These are phyloP conservation scores for Caenorhabditis uteleia DNA, from an alignment of 2,888 invertebrate species.

Conservation along the genomic window DNA sequence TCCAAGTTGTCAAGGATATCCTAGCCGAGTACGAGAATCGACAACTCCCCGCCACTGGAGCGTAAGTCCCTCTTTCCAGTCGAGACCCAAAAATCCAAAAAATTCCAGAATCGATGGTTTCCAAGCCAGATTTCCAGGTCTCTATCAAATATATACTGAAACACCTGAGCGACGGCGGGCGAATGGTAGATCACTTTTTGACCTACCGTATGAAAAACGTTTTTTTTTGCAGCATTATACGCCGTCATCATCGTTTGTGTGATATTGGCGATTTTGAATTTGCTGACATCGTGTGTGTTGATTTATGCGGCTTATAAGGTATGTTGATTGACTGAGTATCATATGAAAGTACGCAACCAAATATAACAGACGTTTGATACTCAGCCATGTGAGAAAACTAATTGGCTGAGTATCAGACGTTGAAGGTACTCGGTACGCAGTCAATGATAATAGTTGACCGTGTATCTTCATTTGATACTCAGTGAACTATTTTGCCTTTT, in stretches of 20 bases:
- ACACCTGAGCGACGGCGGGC: constrained; percentile 64
- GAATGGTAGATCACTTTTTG: constrained; percentile 54
- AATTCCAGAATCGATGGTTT: constrained; percentile 63
- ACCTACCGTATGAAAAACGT: neutral
- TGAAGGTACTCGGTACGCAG: too few relatives aligned
- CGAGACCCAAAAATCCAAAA: neutral
- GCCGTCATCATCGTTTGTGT: constrained; percentile 60
- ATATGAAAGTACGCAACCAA: too few relatives aligned
- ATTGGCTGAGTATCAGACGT: too few relatives aligned
- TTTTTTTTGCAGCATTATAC: constrained; percentile 56
- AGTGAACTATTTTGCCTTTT: too few relatives aligned
- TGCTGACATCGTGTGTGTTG: constrained; percentile 15
- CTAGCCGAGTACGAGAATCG: constrained; percentile 64
- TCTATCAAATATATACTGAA: constrained; percentile 65
- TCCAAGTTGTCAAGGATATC: constrained; percentile 57
- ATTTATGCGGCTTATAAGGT: constrained; percentile 63
- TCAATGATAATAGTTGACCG: too few relatives aligned
- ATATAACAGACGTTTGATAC: too few relatives aligned
- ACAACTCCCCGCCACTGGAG: constrained; percentile 60
- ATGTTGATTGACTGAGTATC: neutral
- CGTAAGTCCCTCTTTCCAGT: constrained; percentile 40
- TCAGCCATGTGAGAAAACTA: too few relatives aligned
- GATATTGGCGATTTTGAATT: neutral
- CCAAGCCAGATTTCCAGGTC: constrained; percentile 66
- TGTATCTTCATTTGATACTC: too few relatives aligned